Evolutionary conservation across 2,797 vertebrate species (phyloP).

Genomic region (Melopsittacus undulatus): DNA sequence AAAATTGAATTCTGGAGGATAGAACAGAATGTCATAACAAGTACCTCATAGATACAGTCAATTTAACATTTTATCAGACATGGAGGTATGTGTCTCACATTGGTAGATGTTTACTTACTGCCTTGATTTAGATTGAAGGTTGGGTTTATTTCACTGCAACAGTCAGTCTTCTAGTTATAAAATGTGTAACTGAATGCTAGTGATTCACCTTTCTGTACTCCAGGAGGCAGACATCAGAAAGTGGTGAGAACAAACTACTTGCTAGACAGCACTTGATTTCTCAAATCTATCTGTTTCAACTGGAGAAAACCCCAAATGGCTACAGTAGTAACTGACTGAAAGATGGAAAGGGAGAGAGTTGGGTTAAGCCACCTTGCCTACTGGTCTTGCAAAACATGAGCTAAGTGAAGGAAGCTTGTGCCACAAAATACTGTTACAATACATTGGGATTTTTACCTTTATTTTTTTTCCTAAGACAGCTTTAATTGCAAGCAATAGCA

Average conservation of each 20-base stretch:
- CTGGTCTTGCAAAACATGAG: background rate
- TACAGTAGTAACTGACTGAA: background rate
- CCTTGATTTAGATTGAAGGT: background rate
- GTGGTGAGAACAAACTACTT: background rate
- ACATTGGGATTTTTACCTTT: background rate
- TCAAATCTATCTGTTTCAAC: background rate
- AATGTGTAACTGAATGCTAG: rapidly evolving
- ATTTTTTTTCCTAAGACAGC: background rate
- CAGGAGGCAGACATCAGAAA: background rate
- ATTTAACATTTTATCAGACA: background rate
- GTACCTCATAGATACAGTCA: background rate
- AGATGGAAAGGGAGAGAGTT: background rate
- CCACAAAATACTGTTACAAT: background rate
- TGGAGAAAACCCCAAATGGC: background rate
- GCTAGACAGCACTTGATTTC: background rate
- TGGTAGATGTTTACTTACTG: background rate
- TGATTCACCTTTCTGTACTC: background rate
- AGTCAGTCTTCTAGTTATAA: background rate
- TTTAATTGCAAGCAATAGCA: background rate
- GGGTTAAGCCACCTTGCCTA: background rate
- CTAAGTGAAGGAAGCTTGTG: background rate
- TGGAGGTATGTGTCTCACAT: background rate
- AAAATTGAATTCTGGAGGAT: background rate
- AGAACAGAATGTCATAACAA: background rate
- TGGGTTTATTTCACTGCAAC: background rate